Conservation (phyloP, 2,888 invertebrate genomes). For the Oscheius sp. region DNA sequence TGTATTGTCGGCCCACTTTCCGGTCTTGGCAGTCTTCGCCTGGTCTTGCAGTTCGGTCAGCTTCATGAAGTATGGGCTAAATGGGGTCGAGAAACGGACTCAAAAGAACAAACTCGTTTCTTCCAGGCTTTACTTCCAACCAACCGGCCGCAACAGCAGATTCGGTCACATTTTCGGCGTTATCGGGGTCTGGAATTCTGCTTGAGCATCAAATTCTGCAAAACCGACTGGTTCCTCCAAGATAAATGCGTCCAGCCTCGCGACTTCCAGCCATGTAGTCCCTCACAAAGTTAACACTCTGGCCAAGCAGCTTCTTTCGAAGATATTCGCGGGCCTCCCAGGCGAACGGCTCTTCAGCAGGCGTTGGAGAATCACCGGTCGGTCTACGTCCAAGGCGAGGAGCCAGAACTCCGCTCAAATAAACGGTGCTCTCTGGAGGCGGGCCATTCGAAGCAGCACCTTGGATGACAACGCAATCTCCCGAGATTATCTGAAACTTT, state of each 20-base stretch:
- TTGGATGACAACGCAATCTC: slow-evolving; percentile 92
- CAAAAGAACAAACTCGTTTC: background rate
- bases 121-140: slow-evolving; percentile 80
- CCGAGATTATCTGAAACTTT: slow-evolving; percentile 85
- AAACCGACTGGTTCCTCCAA: slow-evolving; percentile 65
- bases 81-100: slow-evolving; percentile 10
- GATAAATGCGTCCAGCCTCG: slow-evolving; percentile 82
- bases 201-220: too few species aligned
- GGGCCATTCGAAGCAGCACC: slow-evolving; percentile 84
- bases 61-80: slow-evolving; percentile 74
- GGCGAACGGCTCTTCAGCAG: slow-evolving; percentile 82
- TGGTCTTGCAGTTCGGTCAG: slow-evolving; percentile 88
- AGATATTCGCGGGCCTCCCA: slow-evolving; percentile 97
- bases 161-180: slow-evolving; percentile 89
- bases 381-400: slow-evolving; percentile 88
- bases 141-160: slow-evolving; percentile 88
- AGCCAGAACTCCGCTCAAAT: slow-evolving; percentile 89
- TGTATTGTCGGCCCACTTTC: slow-evolving; percentile 77
- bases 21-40: slow-evolving; percentile 88
- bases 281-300: slow-evolving; percentile 84
- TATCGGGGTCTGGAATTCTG: slow-evolving; percentile 73
- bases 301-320: slow-evolving; percentile 85
- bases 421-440: slow-evolving; percentile 87
- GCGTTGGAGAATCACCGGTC: slow-evolving; percentile 75
- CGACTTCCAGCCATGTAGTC: slow-evolving; percentile 86